These are phyloP conservation scores for Mimas tiliae DNA, from an alignment of 2,888 invertebrate genomes.

Conservation along the genomic window DNA sequence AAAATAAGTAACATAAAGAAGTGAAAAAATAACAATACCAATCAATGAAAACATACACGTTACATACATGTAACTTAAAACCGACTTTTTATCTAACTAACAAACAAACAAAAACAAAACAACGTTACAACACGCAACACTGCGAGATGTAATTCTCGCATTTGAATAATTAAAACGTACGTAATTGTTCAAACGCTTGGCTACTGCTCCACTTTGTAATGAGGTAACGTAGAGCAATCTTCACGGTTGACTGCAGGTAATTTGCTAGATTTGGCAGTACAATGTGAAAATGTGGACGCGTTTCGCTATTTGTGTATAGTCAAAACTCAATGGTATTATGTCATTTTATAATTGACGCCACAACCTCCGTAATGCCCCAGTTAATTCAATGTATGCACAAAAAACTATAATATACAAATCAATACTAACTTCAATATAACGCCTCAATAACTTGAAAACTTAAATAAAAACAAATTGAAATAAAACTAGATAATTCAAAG, in stretches of 20 bases:
- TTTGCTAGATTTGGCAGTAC: background rate
- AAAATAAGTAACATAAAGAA: no score
- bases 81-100: background rate
- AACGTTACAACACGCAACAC: slow-evolving; percentile 8
- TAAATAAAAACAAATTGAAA: background rate
- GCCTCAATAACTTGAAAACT: no score
- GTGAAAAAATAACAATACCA: no score
- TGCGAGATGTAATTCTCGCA: slow-evolving; percentile 17
- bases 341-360: background rate
- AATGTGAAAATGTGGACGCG: background rate
- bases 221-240: slow-evolving; percentile 16
- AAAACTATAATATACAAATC: no score
- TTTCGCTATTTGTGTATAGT: background rate
- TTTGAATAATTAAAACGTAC: slow-evolving; percentile 17
- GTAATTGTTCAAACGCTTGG: slow-evolving; percentile 17
- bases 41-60: no score
- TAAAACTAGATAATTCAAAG: background rate
- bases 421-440: no score
- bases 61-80: no score
- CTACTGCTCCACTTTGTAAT: slow-evolving; percentile 23
- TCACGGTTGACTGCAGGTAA: background rate
- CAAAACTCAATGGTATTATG: background rate
- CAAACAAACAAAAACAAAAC: slow-evolving; percentile 8
- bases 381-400: no score
- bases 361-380: background rate